A percentile compares a stretch with the other conserved stretches of the same genome.
Evolutionary conservation across 2,888 invertebrate species (phyloP).

Genomic region (Steinernema scapterisci): DNA sequence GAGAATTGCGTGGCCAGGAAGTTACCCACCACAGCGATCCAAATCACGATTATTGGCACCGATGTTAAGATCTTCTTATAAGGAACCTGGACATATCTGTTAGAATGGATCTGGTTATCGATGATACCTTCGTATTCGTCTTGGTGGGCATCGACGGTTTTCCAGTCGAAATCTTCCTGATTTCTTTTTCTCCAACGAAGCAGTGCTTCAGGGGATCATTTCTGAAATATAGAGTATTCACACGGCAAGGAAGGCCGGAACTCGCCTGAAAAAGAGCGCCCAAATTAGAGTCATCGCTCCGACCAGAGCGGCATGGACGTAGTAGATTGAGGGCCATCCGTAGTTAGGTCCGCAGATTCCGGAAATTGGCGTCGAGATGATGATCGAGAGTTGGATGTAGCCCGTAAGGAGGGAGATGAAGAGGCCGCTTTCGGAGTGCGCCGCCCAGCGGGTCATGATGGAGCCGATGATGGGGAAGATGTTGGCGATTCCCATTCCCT

Average conservation of each 20-base stretch:
- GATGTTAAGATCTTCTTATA: conserved; percentile 47
- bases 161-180: conserved; percentile 54
- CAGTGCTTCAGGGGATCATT: conserved; percentile 40
- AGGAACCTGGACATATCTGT: conserved; percentile 34
- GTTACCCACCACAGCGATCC: conserved; percentile 53
- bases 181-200: conserved; percentile 55
- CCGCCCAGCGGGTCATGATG: conserved; percentile 46
- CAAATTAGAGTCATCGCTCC: conserved; percentile 50
- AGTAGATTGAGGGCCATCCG: conserved; percentile 57
- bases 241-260: conserved; percentile 43
- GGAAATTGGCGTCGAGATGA: conserved; percentile 56
- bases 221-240: not conserved
- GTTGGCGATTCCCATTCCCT: conserved; percentile 57
- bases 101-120: too few relatives aligned
- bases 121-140: not conserved
- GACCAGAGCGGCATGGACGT: conserved; percentile 53
- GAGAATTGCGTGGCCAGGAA: conserved; percentile 46
- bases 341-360: conserved; percentile 36
- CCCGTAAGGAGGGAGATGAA: conserved; percentile 48
- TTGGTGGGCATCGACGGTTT: conserved; percentile 36
- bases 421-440: conserved; percentile 37
- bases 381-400: conserved; percentile 58
- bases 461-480: conserved; percentile 59
- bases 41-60: conserved; percentile 50
- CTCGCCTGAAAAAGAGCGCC: conserved; percentile 28